phyloP scores from a whole-genome alignment of 2,888 invertebrate species.

The Unio pictorum region DNA sequence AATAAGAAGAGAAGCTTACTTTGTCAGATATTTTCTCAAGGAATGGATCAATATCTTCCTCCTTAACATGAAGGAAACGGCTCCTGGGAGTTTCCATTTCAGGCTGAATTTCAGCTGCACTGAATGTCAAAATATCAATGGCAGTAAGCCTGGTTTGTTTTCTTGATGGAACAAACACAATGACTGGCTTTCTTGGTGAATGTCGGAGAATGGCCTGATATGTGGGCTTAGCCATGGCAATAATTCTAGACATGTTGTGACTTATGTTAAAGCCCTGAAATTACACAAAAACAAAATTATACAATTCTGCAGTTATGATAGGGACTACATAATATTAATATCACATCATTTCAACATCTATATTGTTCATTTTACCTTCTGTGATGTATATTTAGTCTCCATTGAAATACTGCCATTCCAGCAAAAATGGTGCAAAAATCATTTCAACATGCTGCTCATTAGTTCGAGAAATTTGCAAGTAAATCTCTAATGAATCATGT shows the following conservation, averaged over 20 bases:
- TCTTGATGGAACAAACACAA: constrained; percentile 77
- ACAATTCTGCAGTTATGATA: not conserved
- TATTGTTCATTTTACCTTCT: too few relatives aligned
- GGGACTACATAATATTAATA: too few relatives aligned
- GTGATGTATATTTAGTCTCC: too few relatives aligned
- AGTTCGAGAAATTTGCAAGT: too few relatives aligned
- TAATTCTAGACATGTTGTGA: constrained; percentile 94
- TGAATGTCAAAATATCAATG: constrained; percentile 93
- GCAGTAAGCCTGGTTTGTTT: constrained; percentile 95
- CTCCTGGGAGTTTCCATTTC: constrained; percentile 84
- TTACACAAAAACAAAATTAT: not conserved
- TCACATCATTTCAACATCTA: too few relatives aligned
- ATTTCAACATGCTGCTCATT: too few relatives aligned
- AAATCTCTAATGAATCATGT: too few relatives aligned
- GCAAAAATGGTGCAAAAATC: too few relatives aligned
- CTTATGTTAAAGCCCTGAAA: constrained; percentile 94
- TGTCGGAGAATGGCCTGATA: constrained; percentile 89
- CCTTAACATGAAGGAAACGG: constrained; percentile 87
- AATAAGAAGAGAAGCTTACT: constrained; percentile 72
- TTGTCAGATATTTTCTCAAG: constrained; percentile 90
- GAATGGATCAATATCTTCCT: constrained; percentile 89
- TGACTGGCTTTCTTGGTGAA: constrained; percentile 65
- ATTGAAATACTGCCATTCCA: too few relatives aligned
- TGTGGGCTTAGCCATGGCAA: constrained; percentile 98
- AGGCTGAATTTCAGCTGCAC: constrained; percentile 89